A percentile compares a stretch with the other conserved stretches of the same genome.
Conservation (phyloP, 2,113 vertebrate genomes). For the Sylvia atricapilla region DNA sequence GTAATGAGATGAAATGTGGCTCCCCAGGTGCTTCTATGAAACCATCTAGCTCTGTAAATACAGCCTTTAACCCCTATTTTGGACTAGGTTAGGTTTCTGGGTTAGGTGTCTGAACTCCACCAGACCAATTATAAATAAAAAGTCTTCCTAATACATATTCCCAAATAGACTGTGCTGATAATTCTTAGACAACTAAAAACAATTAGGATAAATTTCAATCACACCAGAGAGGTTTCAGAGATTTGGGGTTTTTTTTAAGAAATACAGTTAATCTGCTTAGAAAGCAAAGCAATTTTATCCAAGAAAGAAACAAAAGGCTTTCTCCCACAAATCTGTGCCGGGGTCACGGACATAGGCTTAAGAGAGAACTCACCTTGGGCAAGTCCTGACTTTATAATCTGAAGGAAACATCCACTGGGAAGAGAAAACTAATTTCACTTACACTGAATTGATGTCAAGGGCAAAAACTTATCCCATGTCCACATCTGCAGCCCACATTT, state of each 20-base stretch:
- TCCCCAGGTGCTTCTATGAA: neutral
- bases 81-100: neutral
- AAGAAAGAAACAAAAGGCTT: neutral
- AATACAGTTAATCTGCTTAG: neutral
- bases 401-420: neutral
- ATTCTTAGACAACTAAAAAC: neutral
- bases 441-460: neutral
- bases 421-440: neutral
- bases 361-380: neutral
- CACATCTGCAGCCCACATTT: neutral
- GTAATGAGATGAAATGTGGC: neutral
- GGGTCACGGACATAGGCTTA: neutral
- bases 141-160: neutral
- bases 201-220: neutral
- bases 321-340: rapidly evolving
- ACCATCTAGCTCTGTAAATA: neutral
- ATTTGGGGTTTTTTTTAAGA: neutral
- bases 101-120: neutral
- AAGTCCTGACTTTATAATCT: neutral
- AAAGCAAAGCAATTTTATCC: neutral
- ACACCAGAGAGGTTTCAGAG: neutral
- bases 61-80: neutral
- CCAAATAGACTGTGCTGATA: neutral
- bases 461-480: neutral
- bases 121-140: neutral